Percentiles rank a stretch among this genome's conserved stretches.
These are phyloP conservation scores for Tenthredo amoena DNA, from an alignment of 2,888 invertebrate genomes.

Conservation along the genomic window DNA sequence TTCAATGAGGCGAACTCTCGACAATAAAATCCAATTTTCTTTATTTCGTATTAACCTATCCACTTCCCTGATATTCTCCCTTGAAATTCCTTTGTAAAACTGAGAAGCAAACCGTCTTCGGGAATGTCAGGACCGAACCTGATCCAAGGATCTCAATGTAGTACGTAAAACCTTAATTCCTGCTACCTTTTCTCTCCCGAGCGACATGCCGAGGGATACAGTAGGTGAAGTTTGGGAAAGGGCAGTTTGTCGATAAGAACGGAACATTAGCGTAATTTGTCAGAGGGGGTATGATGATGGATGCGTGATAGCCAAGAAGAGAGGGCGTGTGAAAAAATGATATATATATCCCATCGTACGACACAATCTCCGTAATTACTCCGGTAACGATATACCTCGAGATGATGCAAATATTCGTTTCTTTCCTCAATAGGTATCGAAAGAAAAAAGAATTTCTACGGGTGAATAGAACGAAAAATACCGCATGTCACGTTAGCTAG, in stretches of 20 bases:
- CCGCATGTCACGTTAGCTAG: conserved; percentile 16
- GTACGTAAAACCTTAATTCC: not conserved
- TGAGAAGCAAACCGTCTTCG: not conserved
- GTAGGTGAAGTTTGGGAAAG: conserved; percentile 32
- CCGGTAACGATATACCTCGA: not conserved
- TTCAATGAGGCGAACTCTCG: conserved; percentile 44
- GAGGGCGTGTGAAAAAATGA: conserved; percentile 32
- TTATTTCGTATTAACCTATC: not conserved
- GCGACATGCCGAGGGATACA: not conserved
- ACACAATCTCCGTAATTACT: conserved; percentile 19
- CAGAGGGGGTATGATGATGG: conserved; percentile 22
- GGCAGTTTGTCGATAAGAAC: conserved; percentile 51
- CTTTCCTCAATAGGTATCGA: too few relatives aligned
- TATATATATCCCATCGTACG: not conserved
- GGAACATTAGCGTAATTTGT: conserved; percentile 51
- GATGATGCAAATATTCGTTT: not conserved
- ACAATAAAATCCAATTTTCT: conserved; percentile 38
- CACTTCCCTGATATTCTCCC: not conserved
- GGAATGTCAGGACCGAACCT: not conserved
- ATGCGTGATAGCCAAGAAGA: conserved; percentile 5
- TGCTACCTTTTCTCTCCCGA: not conserved
- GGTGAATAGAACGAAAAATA: not conserved
- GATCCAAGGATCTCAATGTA: not conserved
- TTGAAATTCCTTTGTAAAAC: not conserved
- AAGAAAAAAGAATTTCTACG: not conserved